These are phyloP conservation scores for Archips xylosteana DNA, from an alignment of 2,888 invertebrate species.

Conservation along the genomic window DNA sequence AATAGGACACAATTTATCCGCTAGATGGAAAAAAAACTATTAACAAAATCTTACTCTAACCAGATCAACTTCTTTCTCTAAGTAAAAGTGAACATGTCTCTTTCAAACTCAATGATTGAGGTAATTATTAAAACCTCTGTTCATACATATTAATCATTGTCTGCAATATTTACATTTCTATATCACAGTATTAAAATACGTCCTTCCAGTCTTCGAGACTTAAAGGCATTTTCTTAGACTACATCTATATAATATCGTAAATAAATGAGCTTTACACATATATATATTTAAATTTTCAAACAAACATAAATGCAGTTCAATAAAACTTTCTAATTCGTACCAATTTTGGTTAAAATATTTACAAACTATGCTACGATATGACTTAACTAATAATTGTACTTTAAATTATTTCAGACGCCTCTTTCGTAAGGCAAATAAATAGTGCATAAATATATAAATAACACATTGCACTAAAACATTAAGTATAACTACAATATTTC, in stretches of 20 bases:
- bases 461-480: conserved; percentile 41
- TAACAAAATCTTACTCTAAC: no score
- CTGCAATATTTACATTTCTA: conserved; percentile 64
- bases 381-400: conserved; percentile 44
- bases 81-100: conserved; percentile 18
- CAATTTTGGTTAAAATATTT: conserved; percentile 34
- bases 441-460: conserved; percentile 42
- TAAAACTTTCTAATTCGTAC: conserved; percentile 38
- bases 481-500: conserved; percentile 16
- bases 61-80: not conserved
- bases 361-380: conserved; percentile 26
- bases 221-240: conserved; percentile 48
- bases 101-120: not conserved
- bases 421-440: conserved; percentile 28
- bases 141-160: conserved; percentile 22
- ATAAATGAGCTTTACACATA: conserved; percentile 38
- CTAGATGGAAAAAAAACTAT: no score
- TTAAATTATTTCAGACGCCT: conserved; percentile 33
- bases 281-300: conserved; percentile 29
- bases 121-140: not conserved
- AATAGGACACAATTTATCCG: not conserved
- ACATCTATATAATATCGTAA: conserved; percentile 26
- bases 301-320: conserved; percentile 40
- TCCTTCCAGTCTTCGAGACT: conserved; percentile 65
- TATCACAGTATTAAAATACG: conserved; percentile 84